phyloP scores from a whole-genome alignment of 2,797 vertebrate genomes.

The Threskiornis aethiopicus region DNA sequence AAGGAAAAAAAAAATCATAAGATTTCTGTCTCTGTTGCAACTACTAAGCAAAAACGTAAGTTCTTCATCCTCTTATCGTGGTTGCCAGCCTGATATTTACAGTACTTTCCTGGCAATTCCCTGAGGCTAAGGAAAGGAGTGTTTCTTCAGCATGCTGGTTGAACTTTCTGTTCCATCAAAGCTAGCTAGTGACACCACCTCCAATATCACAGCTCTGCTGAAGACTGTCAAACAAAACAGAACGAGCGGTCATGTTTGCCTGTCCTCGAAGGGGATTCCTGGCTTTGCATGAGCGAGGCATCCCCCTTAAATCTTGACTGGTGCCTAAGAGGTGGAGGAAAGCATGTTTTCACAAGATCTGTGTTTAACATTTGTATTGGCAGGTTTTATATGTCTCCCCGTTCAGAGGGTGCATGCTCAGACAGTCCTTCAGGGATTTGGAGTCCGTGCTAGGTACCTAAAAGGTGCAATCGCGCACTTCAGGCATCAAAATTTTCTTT shows the following conservation, averaged over 20 bases:
- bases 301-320: not conserved
- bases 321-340: not conserved
- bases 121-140: not conserved
- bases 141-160: not conserved
- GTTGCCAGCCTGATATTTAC: not conserved
- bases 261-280: not conserved
- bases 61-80: not conserved
- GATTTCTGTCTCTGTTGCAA: not conserved
- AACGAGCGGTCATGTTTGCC: rapidly evolving
- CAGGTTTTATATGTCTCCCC: not conserved
- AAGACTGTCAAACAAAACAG: not conserved
- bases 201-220: not conserved
- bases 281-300: not conserved
- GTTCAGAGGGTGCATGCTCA: not conserved
- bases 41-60: not conserved
- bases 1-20: rapidly evolving
- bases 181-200: not conserved
- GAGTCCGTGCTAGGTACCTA: rapidly evolving
- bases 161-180: not conserved
- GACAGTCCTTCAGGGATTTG: not conserved
- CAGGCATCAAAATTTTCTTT: not conserved
- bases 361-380: not conserved
- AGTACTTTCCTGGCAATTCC: not conserved
- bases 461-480: not conserved
- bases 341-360: not conserved